phyloP scores from a whole-genome alignment of 2,113 vertebrate species.

The Perca fluviatilis region DNA sequence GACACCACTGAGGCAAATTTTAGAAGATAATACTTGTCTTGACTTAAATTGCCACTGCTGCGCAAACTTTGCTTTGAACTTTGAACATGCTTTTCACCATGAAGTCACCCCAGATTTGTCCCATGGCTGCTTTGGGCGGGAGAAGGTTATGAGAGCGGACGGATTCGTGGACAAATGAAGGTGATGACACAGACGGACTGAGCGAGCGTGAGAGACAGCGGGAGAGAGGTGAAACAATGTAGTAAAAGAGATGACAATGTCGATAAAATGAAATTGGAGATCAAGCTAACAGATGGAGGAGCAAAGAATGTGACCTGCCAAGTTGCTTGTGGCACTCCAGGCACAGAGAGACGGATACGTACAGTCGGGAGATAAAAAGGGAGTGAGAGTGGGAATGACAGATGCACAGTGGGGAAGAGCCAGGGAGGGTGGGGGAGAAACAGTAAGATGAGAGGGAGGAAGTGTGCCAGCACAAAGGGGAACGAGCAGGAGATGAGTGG shows the following conservation, averaged over 20 bases:
- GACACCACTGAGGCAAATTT: slow-evolving; percentile 44
- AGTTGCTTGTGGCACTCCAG: slow-evolving; percentile 69
- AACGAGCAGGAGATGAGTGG: slow-evolving; percentile 41
- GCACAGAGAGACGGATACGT: slow-evolving; percentile 62
- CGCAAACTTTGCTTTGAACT: slow-evolving; percentile 71
- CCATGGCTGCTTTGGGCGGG: slow-evolving; percentile 40
- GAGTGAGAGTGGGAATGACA: slow-evolving; percentile 71
- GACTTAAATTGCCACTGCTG: slow-evolving; percentile 57
- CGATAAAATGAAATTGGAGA: slow-evolving; percentile 79
- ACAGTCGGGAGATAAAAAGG: slow-evolving; percentile 77
- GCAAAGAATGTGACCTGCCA: slow-evolving; percentile 79
- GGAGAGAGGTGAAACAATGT: slow-evolving; percentile 55
- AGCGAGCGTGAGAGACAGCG: slow-evolving; percentile 35
- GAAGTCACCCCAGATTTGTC: slow-evolving; percentile 55
- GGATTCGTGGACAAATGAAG: slow-evolving; percentile 54
- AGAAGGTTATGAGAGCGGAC: slow-evolving; percentile 57
- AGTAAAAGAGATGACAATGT: slow-evolving; percentile 70
- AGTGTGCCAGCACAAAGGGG: slow-evolving; percentile 56
- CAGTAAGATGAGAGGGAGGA: slow-evolving; percentile 61
- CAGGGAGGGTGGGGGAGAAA: slow-evolving; percentile 46
- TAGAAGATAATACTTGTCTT: slow-evolving; percentile 62
- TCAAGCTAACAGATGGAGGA: slow-evolving; percentile 75
- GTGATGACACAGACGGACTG: slow-evolving; percentile 68
- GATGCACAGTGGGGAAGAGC: slow-evolving; percentile 60
- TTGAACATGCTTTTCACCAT: slow-evolving; percentile 53